Evolutionary conservation across 2,113 vertebrate species (phyloP).

Genomic region (Heterochromis multidens): DNA sequence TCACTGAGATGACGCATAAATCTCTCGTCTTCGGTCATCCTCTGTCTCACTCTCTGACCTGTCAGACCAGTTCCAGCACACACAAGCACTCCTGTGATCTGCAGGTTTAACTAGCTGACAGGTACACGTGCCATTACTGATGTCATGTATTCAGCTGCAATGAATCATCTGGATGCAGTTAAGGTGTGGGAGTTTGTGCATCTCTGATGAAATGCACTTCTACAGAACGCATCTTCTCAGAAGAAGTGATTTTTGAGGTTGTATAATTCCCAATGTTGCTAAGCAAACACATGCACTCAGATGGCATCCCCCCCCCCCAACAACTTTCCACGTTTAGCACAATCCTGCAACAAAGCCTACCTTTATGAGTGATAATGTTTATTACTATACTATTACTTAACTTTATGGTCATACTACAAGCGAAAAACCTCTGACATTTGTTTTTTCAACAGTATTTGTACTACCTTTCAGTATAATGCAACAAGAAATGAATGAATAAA

Average conservation of each 20-base stretch:
- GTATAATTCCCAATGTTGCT: background rate
- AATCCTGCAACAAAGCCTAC: background rate
- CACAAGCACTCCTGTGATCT: background rate
- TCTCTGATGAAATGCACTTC: background rate
- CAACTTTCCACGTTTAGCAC: background rate
- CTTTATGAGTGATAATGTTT: background rate
- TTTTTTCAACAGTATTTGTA: background rate
- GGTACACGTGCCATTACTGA: background rate
- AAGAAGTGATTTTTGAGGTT: background rate
- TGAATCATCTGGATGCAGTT: background rate
- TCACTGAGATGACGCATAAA: slow-evolving; percentile 12
- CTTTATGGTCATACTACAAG: background rate
- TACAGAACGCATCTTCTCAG: background rate
- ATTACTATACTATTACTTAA: background rate
- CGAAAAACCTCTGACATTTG: background rate
- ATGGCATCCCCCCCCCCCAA: background rate
- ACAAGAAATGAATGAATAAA: too few relatives aligned
- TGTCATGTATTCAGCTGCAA: background rate
- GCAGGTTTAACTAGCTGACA: background rate
- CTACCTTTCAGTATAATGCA: background rate
- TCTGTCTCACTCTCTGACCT: background rate
- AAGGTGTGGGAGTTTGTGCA: background rate
- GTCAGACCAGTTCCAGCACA: slow-evolving; percentile 1
- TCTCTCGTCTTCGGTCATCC: slow-evolving; percentile 3
- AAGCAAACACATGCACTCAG: background rate